Evolutionary conservation across 2,888 invertebrate genomes (phyloP), one percentile per base, ranked within the genome.

Genomic region (Drosophila mimetica): DNA sequence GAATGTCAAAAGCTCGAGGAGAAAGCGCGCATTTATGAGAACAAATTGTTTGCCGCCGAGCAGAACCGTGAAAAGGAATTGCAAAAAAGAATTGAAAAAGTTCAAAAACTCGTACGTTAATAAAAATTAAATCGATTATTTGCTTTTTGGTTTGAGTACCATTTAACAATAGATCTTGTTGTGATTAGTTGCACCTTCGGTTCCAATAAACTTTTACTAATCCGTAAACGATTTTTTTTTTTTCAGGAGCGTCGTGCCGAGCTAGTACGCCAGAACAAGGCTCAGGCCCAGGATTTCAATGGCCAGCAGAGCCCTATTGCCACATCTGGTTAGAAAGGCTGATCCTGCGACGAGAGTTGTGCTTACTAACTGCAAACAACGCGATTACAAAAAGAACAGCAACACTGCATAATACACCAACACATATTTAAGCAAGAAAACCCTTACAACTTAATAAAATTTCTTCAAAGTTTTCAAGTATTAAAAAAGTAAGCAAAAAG

Each of bases 221-320:
- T 25, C 39, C 2, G 34, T 20, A 22, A 30, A 13, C 16, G 0
- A 55, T 30, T 61, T 14, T 39, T 55, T 59, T 58, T 50, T 14
- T 79, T 91, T 70, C 93, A 98, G 98, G 97, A 97, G 93, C 96
- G 96, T 89, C 97, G 97, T 90, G 97, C 97, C 52, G 97, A 97
- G 92, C 92, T 96, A 88, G 97, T 98, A 84, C 96, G 97, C 89
- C 97, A 96, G 93, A 98, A 97, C 92, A 97, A 97, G 93, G 95
- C 94, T 88, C 90, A 90, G 83, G 84, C 66, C 74, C 89, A 80
- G 82, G 86, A 86, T 47, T 44, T 86, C 63, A 94, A 94, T 85
- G 93, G 92, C 71, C 93, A 93, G 90, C 93, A 93, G 81, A 92
- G 92, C 80, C 86, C 86, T 70, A 92, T 94, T 88, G 94, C 95